Evolutionary conservation across 2,113 vertebrate species (phyloP), one percentile per base, ranked within the genome.

Genomic region (Crotalus helleri): DNA sequence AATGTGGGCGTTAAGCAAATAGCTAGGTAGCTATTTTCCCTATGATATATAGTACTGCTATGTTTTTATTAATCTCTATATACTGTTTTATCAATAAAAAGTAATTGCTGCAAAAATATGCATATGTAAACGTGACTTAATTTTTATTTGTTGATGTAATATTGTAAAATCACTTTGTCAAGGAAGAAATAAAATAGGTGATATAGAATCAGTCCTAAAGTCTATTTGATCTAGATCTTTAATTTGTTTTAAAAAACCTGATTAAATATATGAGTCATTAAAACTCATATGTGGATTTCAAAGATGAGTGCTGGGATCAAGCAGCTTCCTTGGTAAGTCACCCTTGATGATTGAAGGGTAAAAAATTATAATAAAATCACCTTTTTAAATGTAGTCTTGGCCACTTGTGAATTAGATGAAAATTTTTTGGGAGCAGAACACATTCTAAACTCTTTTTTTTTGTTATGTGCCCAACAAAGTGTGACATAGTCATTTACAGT

Each of bases 141-240:
- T 74, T 88, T 92, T 53, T 2, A 92, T 89, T 89, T 92, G 91
- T 44, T 92, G 58, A 4, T 92, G 24, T 89, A 26, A 23, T 61
- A 58, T 46, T 46, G 26, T 24, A 87, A 53, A 49, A 39, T 15
- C 44, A 58, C 9, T 13, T 19, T 3, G 86, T 29, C 33, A 29
- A 90, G 85, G 58, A n/a, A 69, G n/a, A 85, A 6, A 87, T 24
- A 87, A 61, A 53, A 64, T n/a, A 39, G 19, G 9, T 19, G 11
- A n/a, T 33, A 12, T n/a, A 24, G 13, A 39, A 53, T 26, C n/a
- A 88, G n/a, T 33, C 55, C n/a, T 10, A 10, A 12, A 3, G 49
- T 9, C 58, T 51, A 64, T 54, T 15, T 53, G 11, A 23, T 51
- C 9, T 6, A 53, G 81, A 59, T 2, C 29, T 33, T 74, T 74